phyloP scores from a whole-genome alignment of 53 echinoderm and acorn worm species.

The Actinopyga echinites region DNA sequence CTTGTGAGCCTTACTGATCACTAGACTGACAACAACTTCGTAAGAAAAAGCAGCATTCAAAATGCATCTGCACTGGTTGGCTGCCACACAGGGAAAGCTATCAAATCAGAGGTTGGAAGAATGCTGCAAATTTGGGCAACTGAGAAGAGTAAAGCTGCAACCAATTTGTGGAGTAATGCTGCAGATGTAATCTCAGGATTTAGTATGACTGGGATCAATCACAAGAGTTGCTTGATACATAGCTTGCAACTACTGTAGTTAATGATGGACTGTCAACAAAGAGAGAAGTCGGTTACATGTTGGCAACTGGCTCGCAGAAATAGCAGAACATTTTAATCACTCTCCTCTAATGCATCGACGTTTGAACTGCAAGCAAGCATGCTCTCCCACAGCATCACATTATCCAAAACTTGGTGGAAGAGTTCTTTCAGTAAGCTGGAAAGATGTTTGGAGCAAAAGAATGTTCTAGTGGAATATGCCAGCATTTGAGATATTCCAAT shows the following conservation, averaged over 20 bases:
- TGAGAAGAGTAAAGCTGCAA: slow-evolving; percentile 15
- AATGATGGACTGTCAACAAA: slow-evolving; percentile 11
- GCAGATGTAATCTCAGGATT: slow-evolving; percentile 18
- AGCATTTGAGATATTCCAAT: slow-evolving; percentile 8
- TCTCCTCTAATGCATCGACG: neutral
- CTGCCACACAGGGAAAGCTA: slow-evolving; percentile 34
- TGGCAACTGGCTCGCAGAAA: slow-evolving; percentile 15
- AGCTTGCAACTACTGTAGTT: slow-evolving; percentile 35
- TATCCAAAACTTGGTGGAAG: slow-evolving; percentile 38
- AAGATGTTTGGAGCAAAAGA: slow-evolving; percentile 22
- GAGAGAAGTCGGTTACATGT: slow-evolving; percentile 18
- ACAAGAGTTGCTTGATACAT: slow-evolving; percentile 42
- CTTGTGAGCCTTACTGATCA: slow-evolving; percentile 33
- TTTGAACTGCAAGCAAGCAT: slow-evolving; percentile 13
- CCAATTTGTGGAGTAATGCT: slow-evolving; percentile 19
- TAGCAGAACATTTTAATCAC: slow-evolving; percentile 20
- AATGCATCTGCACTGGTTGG: slow-evolving; percentile 19
- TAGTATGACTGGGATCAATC: neutral
- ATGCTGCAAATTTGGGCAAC: slow-evolving; percentile 34
- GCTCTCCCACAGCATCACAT: slow-evolving; percentile 10
- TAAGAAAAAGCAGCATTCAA: neutral
- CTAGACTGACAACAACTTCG: slow-evolving; percentile 24
- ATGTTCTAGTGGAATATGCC: slow-evolving; percentile 28
- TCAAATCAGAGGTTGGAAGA: neutral
- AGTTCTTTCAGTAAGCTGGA: slow-evolving; percentile 12